phyloP scores from a whole-genome alignment of 1,140 invertebrate genomes.

The Pectinophora gossypiella region DNA sequence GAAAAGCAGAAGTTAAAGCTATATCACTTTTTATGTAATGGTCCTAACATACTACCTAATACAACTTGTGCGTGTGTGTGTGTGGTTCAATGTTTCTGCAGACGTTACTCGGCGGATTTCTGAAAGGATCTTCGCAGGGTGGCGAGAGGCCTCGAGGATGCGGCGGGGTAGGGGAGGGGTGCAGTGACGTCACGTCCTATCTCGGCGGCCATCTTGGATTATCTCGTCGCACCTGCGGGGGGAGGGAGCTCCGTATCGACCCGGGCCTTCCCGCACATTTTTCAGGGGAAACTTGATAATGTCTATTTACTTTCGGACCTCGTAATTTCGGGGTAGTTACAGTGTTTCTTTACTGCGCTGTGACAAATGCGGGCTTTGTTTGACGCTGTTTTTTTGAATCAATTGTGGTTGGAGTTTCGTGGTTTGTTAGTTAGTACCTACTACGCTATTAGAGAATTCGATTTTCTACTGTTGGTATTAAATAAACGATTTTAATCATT shows the following conservation, averaged over 20 bases:
- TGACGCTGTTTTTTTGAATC: too few relatives aligned
- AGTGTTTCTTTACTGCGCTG: conserved; percentile 8
- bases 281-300: conserved; percentile 60
- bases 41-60: too few relatives aligned
- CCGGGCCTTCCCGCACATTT: conserved; percentile 53
- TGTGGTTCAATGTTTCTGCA: conserved; percentile 17
- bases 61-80: too few relatives aligned
- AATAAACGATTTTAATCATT: too few relatives aligned
- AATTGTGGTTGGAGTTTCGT: too few relatives aligned
- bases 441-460: too few relatives aligned
- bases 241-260: conserved; percentile 61
- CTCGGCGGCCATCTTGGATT: conserved; percentile 74
- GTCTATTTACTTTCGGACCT: not conserved
- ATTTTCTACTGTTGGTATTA: too few relatives aligned
- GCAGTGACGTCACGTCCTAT: conserved; percentile 73
- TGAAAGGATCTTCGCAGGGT: conserved; percentile 72
- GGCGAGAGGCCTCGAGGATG: conserved; percentile 67
- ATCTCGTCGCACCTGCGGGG: conserved; percentile 73
- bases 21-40: too few relatives aligned
- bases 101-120: conserved; percentile 54
- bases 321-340: not conserved
- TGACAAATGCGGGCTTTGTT: too few relatives aligned
- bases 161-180: conserved; percentile 37
- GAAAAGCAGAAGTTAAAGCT: too few relatives aligned
- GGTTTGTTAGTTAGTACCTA: too few relatives aligned